Evolutionary conservation across 2,888 invertebrate genomes (phyloP), one percentile per base, ranked within the genome.

Genomic region (Meandrusa payeni): DNA sequence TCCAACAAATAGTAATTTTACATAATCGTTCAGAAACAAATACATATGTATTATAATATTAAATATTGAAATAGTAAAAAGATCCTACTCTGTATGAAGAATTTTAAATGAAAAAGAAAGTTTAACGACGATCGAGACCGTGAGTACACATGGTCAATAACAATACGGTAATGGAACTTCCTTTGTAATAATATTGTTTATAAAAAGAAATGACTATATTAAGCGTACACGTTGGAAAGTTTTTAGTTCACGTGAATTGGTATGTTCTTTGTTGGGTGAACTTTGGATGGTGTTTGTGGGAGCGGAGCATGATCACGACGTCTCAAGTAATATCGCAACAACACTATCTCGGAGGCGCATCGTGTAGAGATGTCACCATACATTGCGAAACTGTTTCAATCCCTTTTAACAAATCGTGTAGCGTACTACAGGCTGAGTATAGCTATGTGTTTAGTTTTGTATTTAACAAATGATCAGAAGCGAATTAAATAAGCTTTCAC

Each of bases 291-390:
- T 15, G 11, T 20, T 33, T 17, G 32, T 24, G 36, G 70, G 61
- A 59, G 64, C 61, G 59, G 69, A 23, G 62, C 70, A 64, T 70
- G 69, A 77, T 80, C 83, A 82, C 82, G 82, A 82, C 68, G 71
- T 66, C 70, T 72, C 69, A 71, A 76, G 72, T 67, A 69, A 70
- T 77, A 76, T 76, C 72, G 72, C 72, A 73, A 77, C 61, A 54
- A 61, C 56, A 55, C 60, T 51, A 51, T 53, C 50, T 55, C 39
- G 17, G 10, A 40, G 46, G 37, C 46, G 41, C 68, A 64, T 67
- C 69, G 69, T 71, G 70, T 51, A 41, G 54, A 41, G 39, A 52
- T 55, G 55, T 54, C 48, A 42, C 50, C 48, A 48, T 52, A 47
- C 42, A 41, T 47, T 41, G 45, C 48, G 41, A 47, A 48, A 50